phyloP scores from a whole-genome alignment of 2,113 vertebrate species.

The Platysternon megacephalum region DNA sequence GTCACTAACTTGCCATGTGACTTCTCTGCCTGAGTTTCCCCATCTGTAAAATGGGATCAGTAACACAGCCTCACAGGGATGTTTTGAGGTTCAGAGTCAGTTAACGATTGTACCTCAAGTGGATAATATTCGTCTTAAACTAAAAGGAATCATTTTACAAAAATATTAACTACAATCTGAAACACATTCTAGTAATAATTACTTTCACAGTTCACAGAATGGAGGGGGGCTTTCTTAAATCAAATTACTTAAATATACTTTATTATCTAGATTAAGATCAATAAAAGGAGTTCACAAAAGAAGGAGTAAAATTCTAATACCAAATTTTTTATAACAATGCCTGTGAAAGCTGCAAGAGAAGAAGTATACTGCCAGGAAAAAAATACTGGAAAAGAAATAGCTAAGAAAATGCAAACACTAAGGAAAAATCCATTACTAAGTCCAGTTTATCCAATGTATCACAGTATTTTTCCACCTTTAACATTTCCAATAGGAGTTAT shows the following conservation, averaged over 20 bases:
- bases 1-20: neutral
- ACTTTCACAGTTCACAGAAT: neutral
- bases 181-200: conserved; percentile 11
- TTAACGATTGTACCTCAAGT: neutral
- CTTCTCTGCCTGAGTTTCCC: neutral
- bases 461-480: conserved; percentile 24
- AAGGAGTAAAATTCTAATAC: neutral
- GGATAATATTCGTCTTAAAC: neutral
- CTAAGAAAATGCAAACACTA: conserved; percentile 37
- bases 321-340: conserved; percentile 45
- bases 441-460: conserved; percentile 48
- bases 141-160: neutral
- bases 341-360: conserved; percentile 14
- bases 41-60: neutral
- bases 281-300: accelerated
- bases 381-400: conserved; percentile 24
- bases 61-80: neutral
- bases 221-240: neutral
- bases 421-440: conserved; percentile 52
- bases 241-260: neutral
- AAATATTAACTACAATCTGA: neutral
- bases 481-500: neutral
- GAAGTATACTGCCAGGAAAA: conserved; percentile 9
- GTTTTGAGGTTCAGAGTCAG: neutral
- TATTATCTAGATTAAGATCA: neutral